phyloP scores from a whole-genome alignment of 1,140 invertebrate genomes.

The Diorhabda carinulata region DNA sequence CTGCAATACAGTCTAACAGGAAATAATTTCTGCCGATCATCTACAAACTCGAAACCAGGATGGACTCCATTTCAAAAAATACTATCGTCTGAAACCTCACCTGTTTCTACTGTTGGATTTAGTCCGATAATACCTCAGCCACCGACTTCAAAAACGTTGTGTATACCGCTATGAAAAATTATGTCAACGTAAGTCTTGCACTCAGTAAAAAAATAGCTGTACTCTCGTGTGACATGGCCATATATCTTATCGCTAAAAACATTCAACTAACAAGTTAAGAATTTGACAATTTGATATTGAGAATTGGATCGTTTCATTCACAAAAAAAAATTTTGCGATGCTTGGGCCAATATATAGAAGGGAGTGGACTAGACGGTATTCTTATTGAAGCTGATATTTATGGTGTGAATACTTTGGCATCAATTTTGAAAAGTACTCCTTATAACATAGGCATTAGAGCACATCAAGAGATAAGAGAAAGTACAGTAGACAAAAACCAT shows the following conservation, averaged over 20 bases:
- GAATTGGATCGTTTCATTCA: too few relatives aligned
- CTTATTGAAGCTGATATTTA: too few relatives aligned
- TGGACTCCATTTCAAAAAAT: slow-evolving; percentile 26
- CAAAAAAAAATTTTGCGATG: too few relatives aligned
- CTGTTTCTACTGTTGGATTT: slow-evolving; percentile 24
- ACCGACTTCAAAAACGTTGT: slow-evolving; percentile 17
- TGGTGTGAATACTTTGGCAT: too few relatives aligned
- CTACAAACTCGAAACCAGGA: slow-evolving; percentile 20
- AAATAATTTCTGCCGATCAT: slow-evolving; percentile 22
- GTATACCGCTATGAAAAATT: slow-evolving; percentile 25
- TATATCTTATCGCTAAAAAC: not conserved
- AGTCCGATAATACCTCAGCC: slow-evolving; percentile 21
- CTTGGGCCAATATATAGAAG: too few relatives aligned
- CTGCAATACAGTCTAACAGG: slow-evolving; percentile 17
- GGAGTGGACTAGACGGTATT: too few relatives aligned
- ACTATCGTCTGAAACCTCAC: slow-evolving; percentile 19
- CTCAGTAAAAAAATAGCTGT: slow-evolving; percentile 19
- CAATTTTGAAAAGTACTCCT: too few relatives aligned
- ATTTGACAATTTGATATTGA: too few relatives aligned
- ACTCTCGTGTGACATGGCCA: slow-evolving; percentile 22
- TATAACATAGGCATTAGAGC: too few relatives aligned
- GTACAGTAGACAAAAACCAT: too few relatives aligned
- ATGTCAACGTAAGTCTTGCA: slow-evolving; percentile 23
- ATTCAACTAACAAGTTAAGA: too few relatives aligned
- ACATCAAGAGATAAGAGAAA: too few relatives aligned